phyloP scores from a whole-genome alignment of 2,797 vertebrate genomes.

The Enteromius thamalakanensis region DNA sequence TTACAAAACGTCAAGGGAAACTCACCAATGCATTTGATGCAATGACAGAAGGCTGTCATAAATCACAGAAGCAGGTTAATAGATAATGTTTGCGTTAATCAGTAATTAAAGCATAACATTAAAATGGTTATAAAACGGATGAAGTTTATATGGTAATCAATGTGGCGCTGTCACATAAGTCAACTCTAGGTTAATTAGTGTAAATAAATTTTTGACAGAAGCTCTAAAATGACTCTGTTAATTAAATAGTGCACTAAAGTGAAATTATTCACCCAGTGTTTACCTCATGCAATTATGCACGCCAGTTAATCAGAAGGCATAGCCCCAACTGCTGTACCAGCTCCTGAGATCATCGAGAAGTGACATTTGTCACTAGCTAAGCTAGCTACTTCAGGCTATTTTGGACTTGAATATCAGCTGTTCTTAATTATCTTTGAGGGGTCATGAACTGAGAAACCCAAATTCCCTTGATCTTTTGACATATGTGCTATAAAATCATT shows the following conservation, averaged over 20 bases:
- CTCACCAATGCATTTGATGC: slow-evolving; percentile 14
- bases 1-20: background rate
- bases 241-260: slow-evolving; percentile 32
- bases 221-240: slow-evolving; percentile 22
- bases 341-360: background rate
- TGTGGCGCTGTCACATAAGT: background rate
- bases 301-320: background rate
- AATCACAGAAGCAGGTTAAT: slow-evolving; percentile 22
- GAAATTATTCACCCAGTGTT: slow-evolving; percentile 36
- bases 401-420: background rate
- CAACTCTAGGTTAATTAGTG: slow-evolving; percentile 47
- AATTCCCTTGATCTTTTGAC: background rate
- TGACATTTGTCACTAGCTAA: background rate
- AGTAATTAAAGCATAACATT: slow-evolving; percentile 31
- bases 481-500: background rate
- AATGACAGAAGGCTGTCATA: slow-evolving; percentile 7
- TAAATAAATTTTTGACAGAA: slow-evolving; percentile 26
- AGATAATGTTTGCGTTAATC: slow-evolving; percentile 7
- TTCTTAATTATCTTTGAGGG: background rate
- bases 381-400: background rate
- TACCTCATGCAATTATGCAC: slow-evolving; percentile 15
- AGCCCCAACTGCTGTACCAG: background rate
- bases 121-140: slow-evolving; percentile 17
- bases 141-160: slow-evolving; percentile 43
- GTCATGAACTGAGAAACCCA: background rate